Evolutionary conservation across 2,113 vertebrate genomes (phyloP).

Genomic region (Aldabrachelys gigantea): DNA sequence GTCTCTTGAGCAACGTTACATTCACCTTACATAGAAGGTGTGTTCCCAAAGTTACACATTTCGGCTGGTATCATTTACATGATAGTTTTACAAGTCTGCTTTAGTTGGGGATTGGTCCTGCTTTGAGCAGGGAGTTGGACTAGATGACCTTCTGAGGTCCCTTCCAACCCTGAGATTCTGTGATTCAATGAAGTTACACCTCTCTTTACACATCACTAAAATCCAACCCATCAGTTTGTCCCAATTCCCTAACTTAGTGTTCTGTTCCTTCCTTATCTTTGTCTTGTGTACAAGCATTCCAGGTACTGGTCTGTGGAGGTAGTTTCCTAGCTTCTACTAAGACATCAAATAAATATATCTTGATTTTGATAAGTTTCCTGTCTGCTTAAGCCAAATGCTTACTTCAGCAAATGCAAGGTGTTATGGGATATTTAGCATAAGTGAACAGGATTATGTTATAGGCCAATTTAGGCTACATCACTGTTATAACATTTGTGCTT

Average conservation of each 20-base stretch:
- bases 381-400: not conserved
- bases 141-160: too few relatives aligned
- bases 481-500: not conserved
- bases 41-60: not conserved
- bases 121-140: too few relatives aligned
- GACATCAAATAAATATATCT: not conserved
- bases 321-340: not conserved
- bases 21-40: not conserved
- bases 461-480: not conserved
- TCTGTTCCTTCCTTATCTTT: not conserved
- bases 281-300: not conserved
- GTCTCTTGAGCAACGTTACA: not conserved
- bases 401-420: not conserved
- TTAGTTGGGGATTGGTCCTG: too few relatives aligned
- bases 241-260: not conserved
- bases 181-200: too few relatives aligned
- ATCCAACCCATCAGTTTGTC: not conserved
- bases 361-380: not conserved
- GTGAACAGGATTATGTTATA: not conserved
- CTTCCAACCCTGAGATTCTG: too few relatives aligned
- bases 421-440: not conserved
- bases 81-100: not conserved
- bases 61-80: not conserved
- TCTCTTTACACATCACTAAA: not conserved
- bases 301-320: not conserved